These are phyloP conservation scores for Metopia argyrocephala DNA, from an alignment of 2,888 invertebrate species.

Conservation along the genomic window DNA sequence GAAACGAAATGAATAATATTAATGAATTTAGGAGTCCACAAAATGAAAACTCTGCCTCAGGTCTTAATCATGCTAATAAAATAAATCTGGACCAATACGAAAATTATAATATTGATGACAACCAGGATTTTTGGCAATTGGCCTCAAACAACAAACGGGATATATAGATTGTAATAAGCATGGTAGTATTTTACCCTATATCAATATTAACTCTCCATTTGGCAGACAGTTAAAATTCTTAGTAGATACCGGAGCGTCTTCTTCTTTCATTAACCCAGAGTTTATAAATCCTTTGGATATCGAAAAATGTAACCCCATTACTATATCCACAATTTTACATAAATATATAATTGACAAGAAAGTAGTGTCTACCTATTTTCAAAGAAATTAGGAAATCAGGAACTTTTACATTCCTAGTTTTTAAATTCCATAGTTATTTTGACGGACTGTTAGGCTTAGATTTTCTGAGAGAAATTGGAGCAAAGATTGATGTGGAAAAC, in stretches of 20 bases:
- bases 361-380: conserved; percentile 9
- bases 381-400: neutral
- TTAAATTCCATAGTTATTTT: conserved; percentile 12
- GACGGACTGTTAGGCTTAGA: conserved; percentile 15
- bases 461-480: conserved; percentile 2
- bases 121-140: conserved; percentile 5
- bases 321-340: too few relatives aligned
- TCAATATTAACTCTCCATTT: conserved; percentile 41
- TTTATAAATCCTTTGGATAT: too few relatives aligned
- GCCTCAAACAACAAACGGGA: conserved; percentile 17
- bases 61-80: neutral
- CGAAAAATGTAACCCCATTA: too few relatives aligned
- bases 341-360: too few relatives aligned
- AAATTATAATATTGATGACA: conserved; percentile 4
- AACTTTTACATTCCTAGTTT: too few relatives aligned
- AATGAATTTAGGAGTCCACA: conserved; percentile 11
- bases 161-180: too few relatives aligned
- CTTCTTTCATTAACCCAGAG: too few relatives aligned
- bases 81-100: conserved; percentile 16
- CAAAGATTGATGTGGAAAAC: neutral
- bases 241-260: conserved; percentile 25
- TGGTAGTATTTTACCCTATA: conserved; percentile 28
- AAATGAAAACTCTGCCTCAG: neutral
- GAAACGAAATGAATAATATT: conserved; percentile 1
- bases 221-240: conserved; percentile 44